phyloP scores from a whole-genome alignment of 2,888 invertebrate genomes.

The Rapana venosa region DNA sequence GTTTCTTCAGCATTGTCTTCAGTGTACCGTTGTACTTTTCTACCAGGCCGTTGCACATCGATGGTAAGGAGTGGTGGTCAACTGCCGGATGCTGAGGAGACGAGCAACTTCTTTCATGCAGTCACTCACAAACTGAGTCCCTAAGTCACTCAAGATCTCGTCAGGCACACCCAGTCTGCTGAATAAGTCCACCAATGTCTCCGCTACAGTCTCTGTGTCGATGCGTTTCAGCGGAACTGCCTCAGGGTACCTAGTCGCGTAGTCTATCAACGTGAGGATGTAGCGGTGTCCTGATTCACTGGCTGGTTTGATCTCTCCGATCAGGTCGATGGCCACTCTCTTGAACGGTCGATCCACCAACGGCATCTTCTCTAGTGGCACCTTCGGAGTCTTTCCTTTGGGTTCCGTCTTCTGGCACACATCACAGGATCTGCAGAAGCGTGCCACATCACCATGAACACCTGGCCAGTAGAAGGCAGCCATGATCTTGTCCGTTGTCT shows the following conservation, averaged over 20 bases:
- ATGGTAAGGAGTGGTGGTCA: constrained; percentile 12
- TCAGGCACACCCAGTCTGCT: constrained; percentile 27
- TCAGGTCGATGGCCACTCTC: neutral
- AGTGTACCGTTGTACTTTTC: constrained; percentile 18
- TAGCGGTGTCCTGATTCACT: constrained; percentile 42
- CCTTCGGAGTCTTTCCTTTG: neutral
- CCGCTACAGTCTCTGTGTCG: constrained; percentile 36
- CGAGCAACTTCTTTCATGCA: constrained; percentile 41
- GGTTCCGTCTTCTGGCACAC: neutral
- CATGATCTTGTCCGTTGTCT: neutral
- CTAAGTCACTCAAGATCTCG: constrained; percentile 52
- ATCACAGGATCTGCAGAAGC: neutral
- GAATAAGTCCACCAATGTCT: constrained; percentile 47
- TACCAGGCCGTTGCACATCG: constrained; percentile 21
- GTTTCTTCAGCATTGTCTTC: constrained; percentile 47
- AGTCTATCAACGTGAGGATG: constrained; percentile 36
- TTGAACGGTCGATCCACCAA: neutral
- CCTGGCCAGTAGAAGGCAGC: neutral
- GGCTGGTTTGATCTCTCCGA: neutral
- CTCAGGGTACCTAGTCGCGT: neutral
- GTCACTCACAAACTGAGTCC: neutral
- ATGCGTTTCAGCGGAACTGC: neutral
- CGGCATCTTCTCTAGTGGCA: neutral
- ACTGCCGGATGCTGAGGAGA: neutral
- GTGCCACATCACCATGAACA: neutral